Conservation (phyloP, 2,113 vertebrate species). For the Genyomyrus donnyi region DNA sequence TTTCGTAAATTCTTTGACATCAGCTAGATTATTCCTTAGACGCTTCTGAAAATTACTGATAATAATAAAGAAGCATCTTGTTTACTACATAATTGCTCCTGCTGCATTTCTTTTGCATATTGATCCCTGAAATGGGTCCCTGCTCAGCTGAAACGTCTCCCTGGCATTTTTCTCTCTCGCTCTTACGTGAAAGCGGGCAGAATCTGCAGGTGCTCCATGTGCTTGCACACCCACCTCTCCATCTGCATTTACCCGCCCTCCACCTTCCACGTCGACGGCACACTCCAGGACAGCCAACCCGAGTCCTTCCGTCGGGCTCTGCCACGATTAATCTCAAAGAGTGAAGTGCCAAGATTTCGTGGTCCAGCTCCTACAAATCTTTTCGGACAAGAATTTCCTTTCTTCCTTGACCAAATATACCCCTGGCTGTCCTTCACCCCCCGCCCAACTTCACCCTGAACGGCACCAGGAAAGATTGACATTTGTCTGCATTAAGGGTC, state of each 20-base stretch:
- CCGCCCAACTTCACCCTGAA: constrained; percentile 11
- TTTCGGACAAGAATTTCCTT: constrained; percentile 33
- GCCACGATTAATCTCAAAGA: constrained; percentile 64
- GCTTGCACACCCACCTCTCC: constrained; percentile 38
- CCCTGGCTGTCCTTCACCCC: background rate
- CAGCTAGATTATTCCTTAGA: background rate
- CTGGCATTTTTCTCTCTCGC: constrained; percentile 23
- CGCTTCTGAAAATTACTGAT: background rate
- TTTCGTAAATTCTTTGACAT: background rate
- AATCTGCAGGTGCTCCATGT: background rate
- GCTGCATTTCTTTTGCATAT: background rate
- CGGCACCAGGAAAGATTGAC: background rate
- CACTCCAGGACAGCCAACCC: constrained; percentile 52
- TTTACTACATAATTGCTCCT: background rate
- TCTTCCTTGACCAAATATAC: constrained; percentile 41
- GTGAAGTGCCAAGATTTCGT: constrained; percentile 52
- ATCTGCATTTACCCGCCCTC: constrained; percentile 36
- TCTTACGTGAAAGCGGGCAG: constrained; percentile 15
- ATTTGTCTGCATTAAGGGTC: background rate
- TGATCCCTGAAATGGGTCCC: constrained; percentile 36
- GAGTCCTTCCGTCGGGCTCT: constrained; percentile 40
- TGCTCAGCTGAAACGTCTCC: constrained; percentile 39
- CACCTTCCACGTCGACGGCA: constrained; percentile 38
- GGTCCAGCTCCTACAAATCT: constrained; percentile 49
- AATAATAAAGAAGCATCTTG: background rate